Base-by-base conservation (phyloP, 2,113 vertebrate genomes). In the Merops nubicus region DNA sequence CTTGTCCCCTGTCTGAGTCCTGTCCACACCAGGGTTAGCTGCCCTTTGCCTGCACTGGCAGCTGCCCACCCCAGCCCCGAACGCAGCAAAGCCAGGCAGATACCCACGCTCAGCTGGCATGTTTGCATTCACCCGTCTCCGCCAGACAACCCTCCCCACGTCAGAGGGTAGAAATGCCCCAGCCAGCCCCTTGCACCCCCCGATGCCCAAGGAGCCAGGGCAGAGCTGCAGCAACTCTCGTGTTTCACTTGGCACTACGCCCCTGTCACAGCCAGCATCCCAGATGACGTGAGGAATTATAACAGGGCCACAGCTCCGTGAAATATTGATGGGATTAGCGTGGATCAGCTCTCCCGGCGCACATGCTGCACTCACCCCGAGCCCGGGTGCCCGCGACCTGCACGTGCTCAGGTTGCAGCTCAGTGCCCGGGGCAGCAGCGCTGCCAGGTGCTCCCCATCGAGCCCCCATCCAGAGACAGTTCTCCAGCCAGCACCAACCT, bases 291-390 rank as follows among this genome's bases (percentile, higher is more conserved):
- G 12, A 72, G 88, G 67, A 90, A 79, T 84, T 82, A 51, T 85
- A 95, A 93, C 93, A 82, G 78, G 70, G 64, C 78, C 92, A 93
- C 12, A 25, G 48, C 26, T 2, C 78, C 36, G 57, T 96, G 85
- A 93, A 95, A 94, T 94, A 91, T 95, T 94, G 87, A 92, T 93
- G 93, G 95, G 93, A 94, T 96, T 96, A 95, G 89, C 2, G 1
- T 8, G 15, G 96, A 92, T 96, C 94, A 96, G 78, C 85, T 96
- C 91, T 96, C 82, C 63, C 68, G 23, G 88, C 26, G 1, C 78
- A 29, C 74, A 36, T 0, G 45, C 88, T 16, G 45, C 1, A 1
- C 90, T 84, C 19, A 1, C 78, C 88, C 79, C 1, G 6, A 77
- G 90, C 63, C 83, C 1, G 5, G 64, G 81, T 84, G 88, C 47